Evolutionary conservation across 2,113 vertebrate species (phyloP).

Genomic region (Lepus americanus): DNA sequence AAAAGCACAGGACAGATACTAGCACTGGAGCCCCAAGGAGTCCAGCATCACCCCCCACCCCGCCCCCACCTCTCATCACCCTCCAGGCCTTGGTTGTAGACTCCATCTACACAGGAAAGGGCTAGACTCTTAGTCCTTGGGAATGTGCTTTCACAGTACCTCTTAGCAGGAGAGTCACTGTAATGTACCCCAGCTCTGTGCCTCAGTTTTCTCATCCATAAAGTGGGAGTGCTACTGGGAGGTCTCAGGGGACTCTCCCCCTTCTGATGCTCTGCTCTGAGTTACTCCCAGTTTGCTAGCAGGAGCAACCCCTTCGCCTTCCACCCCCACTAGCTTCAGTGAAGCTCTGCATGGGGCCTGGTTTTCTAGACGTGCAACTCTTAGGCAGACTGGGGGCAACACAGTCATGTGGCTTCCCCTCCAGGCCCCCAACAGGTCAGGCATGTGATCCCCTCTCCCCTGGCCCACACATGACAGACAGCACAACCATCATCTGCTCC

Average conservation of each 20-base stretch:
- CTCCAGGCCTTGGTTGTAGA: background rate
- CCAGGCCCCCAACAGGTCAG: background rate
- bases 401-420: background rate
- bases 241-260: background rate
- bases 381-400: background rate
- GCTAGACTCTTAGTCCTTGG: background rate
- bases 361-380: background rate
- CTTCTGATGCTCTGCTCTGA: background rate
- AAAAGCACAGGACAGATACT: background rate
- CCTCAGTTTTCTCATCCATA: constrained; percentile 24
- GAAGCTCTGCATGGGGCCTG: background rate
- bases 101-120: background rate
- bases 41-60: background rate
- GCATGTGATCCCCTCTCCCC: background rate
- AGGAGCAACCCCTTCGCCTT: background rate
- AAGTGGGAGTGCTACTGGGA: background rate
- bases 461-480: background rate
- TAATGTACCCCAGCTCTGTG: background rate
- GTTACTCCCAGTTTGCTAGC: background rate
- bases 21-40: background rate
- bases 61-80: background rate
- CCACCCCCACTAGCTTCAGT: background rate
- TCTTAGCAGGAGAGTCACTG: background rate
- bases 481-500: background rate
- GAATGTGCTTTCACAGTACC: background rate